A percentile compares a stretch with the other conserved stretches of the same genome.
phyloP scores from a whole-genome alignment of 1,140 invertebrate genomes.

The Thaumatotibia leucotreta region DNA sequence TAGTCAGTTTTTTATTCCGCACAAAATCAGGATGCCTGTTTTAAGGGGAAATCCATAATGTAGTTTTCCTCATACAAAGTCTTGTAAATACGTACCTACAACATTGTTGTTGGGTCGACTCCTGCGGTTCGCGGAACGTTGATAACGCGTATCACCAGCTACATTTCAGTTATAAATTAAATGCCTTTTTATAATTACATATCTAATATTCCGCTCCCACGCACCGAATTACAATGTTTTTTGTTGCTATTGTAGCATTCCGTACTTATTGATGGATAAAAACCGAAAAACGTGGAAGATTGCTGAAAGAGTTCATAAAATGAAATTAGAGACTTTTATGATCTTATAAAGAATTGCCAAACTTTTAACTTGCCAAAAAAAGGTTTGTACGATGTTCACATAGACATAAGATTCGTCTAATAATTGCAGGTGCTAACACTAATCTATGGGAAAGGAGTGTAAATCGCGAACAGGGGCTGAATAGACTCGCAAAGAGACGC shows the following conservation, averaged over 20 bases:
- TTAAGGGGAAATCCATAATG: not conserved
- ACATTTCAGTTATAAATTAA: slow-evolving; percentile 4
- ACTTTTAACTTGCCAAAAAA: not conserved
- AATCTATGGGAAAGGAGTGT: not conserved
- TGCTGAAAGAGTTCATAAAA: not conserved
- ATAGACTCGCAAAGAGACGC: slow-evolving; percentile 19
- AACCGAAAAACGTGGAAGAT: not conserved
- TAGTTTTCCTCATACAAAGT: not conserved
- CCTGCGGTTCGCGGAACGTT: not conserved
- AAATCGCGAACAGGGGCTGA: not conserved
- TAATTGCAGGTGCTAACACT: not conserved
- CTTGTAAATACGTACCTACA: not conserved
- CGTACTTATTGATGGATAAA: not conserved
- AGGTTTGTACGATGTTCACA: not conserved
- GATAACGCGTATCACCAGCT: not conserved
- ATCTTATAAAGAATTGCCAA: not conserved
- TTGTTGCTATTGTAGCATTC: not conserved
- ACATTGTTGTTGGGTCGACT: not conserved
- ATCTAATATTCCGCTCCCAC: slow-evolving; percentile 7
- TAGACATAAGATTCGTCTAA: not conserved
- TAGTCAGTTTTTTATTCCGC: not conserved
- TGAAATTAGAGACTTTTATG: not conserved
- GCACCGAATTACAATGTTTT: slow-evolving; percentile 9
- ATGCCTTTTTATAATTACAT: not conserved
- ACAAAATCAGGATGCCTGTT: not conserved